phyloP scores from a whole-genome alignment of 2,888 invertebrate genomes.

The Brenthis hecate region DNA sequence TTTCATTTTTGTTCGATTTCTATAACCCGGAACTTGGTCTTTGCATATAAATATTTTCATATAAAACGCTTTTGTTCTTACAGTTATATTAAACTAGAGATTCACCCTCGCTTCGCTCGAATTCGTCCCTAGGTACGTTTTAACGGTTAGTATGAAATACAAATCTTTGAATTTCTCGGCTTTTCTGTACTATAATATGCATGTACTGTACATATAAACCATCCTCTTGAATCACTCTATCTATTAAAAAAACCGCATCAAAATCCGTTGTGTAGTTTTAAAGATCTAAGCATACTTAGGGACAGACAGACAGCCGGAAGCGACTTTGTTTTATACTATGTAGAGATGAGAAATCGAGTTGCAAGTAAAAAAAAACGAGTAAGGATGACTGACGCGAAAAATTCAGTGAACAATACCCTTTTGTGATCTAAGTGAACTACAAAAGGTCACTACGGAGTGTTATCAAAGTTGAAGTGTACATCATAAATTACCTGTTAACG shows the following conservation, averaged over 20 bases:
- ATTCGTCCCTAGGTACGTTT: too few relatives aligned
- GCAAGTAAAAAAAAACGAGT: slow-evolving; percentile 11
- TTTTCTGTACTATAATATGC: too few relatives aligned
- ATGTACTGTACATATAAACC: too few relatives aligned
- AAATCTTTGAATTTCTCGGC: too few relatives aligned
- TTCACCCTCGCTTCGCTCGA: too few relatives aligned
- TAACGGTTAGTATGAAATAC: too few relatives aligned
- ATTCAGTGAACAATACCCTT: slow-evolving; percentile 25
- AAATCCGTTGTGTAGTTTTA: too few relatives aligned
- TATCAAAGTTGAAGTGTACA: slow-evolving; percentile 48
- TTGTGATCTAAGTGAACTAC: slow-evolving; percentile 42
- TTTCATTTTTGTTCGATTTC: background rate
- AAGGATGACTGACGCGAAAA: slow-evolving; percentile 31
- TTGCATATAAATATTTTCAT: background rate
- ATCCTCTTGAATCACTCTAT: too few relatives aligned
- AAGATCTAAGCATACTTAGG: too few relatives aligned
- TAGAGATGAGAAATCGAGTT: background rate
- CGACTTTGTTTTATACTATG: too few relatives aligned
- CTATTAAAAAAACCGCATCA: too few relatives aligned
- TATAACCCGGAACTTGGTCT: background rate
- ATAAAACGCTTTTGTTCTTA: background rate
- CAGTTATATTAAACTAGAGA: background rate
- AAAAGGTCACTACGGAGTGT: slow-evolving; percentile 48
- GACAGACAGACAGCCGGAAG: too few relatives aligned
- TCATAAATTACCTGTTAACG: slow-evolving; percentile 58